Evolutionary conservation across 2,888 invertebrate species (phyloP), one percentile per base, ranked within the genome.

Genomic region (Plusia festucae): DNA sequence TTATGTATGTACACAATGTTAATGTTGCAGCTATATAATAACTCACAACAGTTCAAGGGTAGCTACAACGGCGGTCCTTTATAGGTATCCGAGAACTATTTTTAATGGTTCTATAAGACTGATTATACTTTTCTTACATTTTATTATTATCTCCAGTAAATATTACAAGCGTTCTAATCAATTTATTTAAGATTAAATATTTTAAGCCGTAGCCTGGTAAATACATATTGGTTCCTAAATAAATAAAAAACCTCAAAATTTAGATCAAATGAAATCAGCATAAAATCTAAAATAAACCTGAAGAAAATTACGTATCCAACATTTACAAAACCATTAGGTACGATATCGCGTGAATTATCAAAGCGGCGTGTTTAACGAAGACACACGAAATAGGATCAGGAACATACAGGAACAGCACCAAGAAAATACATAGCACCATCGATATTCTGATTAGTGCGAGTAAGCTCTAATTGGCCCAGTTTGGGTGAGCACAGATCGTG

Each of bases 391-490:
- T 52, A 40, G 60, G 62, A 60, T 46, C 63, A 53, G n/a, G 59
- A 76, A 73, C 71, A 56, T 53, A 57, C 60, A 76, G 60, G 52
- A 24, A 32, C 52, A 52, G 52, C 24, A 24, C 54, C 52, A 58
- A 73, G 63, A 73, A 77, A 73, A 63, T 67, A 74, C 58, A 62
- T 57, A 58, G 60, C 73, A 70, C 79, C 80, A 86, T 88, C 87
- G 85, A 89, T 88, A 89, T 82, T 84, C 84, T 86, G 89, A 90
- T 91, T 89, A 91, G 86, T 85, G 84, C 77, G 84, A 83, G 87
- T 92, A 91, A 93, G 90, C 92, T 91, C 88, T 93, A 93, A 93
- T 94, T 94, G 93, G 91, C 92, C 93, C 86, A 90, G 90, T 92
- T 92, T 81, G 87, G 85, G 84, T 82, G 88, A 84, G 83, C 88